phyloP scores from a whole-genome alignment of 1,140 invertebrate species.

The Halictus rubicundus region DNA sequence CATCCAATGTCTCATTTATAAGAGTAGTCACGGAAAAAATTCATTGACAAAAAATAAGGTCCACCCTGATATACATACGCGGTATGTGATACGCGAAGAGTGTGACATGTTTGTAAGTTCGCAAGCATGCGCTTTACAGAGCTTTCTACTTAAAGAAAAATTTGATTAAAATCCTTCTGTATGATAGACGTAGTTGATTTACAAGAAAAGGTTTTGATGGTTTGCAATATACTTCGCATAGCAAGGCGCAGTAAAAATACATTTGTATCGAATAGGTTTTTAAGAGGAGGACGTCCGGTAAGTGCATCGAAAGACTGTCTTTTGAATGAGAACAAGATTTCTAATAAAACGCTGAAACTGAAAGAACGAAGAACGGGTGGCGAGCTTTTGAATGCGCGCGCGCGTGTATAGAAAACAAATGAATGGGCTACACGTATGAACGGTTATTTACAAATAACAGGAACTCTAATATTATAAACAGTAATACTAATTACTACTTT shows the following conservation, averaged over 20 bases:
- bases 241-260: not conserved
- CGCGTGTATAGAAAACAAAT: slow-evolving; percentile 28
- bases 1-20: too few species aligned
- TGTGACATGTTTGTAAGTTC: slow-evolving; percentile 15
- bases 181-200: not conserved
- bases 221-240: not conserved
- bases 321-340: slow-evolving; percentile 57
- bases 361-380: slow-evolving; percentile 20
- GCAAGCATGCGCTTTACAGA: not conserved
- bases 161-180: not conserved
- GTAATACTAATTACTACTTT: slow-evolving; percentile 58
- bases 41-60: too few species aligned
- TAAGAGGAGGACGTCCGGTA: slow-evolving; percentile 44
- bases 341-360: slow-evolving; percentile 32
- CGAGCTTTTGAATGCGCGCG: slow-evolving; percentile 30
- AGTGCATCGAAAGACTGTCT: slow-evolving; percentile 73
- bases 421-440: slow-evolving; percentile 42
- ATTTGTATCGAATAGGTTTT: slow-evolving; percentile 36
- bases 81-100: slow-evolving; percentile 5
- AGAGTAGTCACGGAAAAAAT: too few species aligned
- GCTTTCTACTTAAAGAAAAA: slow-evolving; percentile 12
- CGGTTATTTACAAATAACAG: slow-evolving; percentile 54
- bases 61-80: slow-evolving; percentile 28
- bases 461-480: slow-evolving; percentile 54
- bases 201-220: not conserved